Percentiles rank a stretch among this genome's conserved stretches.
phyloP scores from a whole-genome alignment of 2,888 invertebrate genomes.

The Listrodromus nycthemerus region DNA sequence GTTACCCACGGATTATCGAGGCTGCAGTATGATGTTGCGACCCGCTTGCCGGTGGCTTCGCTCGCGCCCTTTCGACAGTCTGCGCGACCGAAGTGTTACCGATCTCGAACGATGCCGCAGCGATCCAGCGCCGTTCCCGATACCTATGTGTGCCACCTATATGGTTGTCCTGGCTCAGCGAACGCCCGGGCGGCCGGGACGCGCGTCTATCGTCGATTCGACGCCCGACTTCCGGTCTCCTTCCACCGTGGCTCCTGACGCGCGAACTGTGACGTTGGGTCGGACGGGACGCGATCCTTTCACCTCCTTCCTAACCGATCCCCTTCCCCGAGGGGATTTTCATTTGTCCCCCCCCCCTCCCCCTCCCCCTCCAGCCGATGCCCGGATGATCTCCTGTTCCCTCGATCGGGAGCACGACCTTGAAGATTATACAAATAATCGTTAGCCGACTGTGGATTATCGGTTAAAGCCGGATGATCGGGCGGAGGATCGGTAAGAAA shows the following conservation, averaged over 20 bases:
- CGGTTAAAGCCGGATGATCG: neutral
- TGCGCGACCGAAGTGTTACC: neutral
- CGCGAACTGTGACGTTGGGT: neutral
- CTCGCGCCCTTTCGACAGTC: slow-evolving; percentile 8
- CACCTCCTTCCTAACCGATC: slow-evolving; percentile 44
- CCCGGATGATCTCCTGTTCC: neutral
- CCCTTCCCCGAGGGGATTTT: neutral
- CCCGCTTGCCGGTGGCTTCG: slow-evolving; percentile 22
- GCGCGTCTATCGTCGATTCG: slow-evolving; percentile 50
- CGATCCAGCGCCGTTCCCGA: neutral
- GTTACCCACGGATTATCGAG: slow-evolving; percentile 3
- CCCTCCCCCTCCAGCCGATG: neutral
- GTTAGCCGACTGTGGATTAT: neutral
- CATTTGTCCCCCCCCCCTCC: neutral
- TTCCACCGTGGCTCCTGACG: slow-evolving; percentile 40
- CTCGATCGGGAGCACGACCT: slow-evolving; percentile 28
- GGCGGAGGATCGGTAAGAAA: neutral
- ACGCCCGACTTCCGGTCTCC: slow-evolving; percentile 51
- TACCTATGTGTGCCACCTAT: neutral
- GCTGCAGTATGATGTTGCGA: slow-evolving; percentile 3
- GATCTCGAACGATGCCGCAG: neutral
- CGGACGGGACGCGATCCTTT: slow-evolving; percentile 45
- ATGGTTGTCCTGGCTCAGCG: neutral
- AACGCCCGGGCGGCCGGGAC: neutral
- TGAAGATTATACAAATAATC: slow-evolving; percentile 28